Conservation (phyloP, 92 coral and sea anemone genomes). For the Montipora capitata region DNA sequence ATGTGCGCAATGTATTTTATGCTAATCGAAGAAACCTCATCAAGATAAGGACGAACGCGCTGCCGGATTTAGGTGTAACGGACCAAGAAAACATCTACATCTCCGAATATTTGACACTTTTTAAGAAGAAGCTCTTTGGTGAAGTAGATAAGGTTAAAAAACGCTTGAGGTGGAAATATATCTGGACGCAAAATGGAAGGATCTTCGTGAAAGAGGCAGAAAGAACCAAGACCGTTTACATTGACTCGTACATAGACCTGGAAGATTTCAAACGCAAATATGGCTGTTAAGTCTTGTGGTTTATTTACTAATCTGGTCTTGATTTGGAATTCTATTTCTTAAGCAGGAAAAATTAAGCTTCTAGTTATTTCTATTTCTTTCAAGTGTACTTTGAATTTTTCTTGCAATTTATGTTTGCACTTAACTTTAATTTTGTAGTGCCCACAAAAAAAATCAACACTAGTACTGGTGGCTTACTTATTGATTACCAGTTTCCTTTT, state of each 20-base stretch:
- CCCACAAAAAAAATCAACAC: background rate
- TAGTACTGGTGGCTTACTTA: background rate
- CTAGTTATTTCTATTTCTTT: background rate
- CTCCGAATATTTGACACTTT: conserved; percentile 57
- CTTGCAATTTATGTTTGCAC: background rate
- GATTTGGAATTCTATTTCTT: background rate
- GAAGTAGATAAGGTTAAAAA: conserved; percentile 17
- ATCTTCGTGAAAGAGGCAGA: conserved; percentile 32
- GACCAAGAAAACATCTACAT: background rate
- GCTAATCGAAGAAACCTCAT: conserved; percentile 4
- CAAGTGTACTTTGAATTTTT: background rate
- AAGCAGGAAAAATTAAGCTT: background rate
- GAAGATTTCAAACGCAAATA: conserved; percentile 30
- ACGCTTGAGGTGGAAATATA: conserved; percentile 37
- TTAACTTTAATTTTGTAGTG: background rate
- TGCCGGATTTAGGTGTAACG: background rate
- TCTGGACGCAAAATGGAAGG: conserved; percentile 66
- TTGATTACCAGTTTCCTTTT: background rate
- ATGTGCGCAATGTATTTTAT: conserved; percentile 51
- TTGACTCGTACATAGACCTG: conserved; percentile 7
- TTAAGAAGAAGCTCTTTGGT: conserved; percentile 42
- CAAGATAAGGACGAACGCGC: background rate
- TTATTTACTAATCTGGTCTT: background rate
- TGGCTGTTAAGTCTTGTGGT: background rate
- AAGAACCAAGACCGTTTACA: background rate